Evolutionary conservation across 2,797 vertebrate species (phyloP).

Genomic region (Periophthalmus magnuspinnatus): DNA sequence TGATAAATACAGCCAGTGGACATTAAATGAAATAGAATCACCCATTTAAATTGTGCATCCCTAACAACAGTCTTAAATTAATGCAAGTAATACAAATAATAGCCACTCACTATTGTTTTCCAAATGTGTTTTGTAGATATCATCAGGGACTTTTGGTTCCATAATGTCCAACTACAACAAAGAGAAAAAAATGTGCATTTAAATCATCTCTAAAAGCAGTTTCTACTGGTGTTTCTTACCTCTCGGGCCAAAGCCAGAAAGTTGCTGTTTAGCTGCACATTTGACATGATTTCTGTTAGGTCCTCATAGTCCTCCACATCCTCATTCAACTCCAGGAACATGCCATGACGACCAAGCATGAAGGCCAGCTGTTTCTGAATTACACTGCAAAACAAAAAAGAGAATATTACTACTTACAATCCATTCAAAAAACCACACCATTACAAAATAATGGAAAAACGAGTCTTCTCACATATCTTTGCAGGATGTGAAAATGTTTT

Average conservation of each 20-base stretch:
- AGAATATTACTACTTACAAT: background rate
- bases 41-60: too few species aligned
- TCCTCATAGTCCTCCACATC: slow-evolving; percentile 98
- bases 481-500: slow-evolving; percentile 98
- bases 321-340: slow-evolving; percentile 96
- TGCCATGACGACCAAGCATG: slow-evolving; percentile 95
- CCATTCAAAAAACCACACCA: background rate
- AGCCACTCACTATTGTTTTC: slow-evolving; percentile 93
- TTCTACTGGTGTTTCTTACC: slow-evolving; percentile 67
- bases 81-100: background rate
- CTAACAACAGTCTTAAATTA: background rate
- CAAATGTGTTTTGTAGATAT: slow-evolving; percentile 98
- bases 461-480: slow-evolving; percentile 89
- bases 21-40: too few species aligned
- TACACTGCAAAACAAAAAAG: slow-evolving; percentile 77
- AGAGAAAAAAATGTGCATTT: background rate
- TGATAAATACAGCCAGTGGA: too few species aligned
- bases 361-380: slow-evolving; percentile 99
- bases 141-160: slow-evolving; percentile 98
- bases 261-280: slow-evolving; percentile 98
- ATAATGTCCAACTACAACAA: slow-evolving; percentile 91
- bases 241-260: slow-evolving; percentile 95
- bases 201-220: background rate
- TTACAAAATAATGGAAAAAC: background rate
- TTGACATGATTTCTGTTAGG: slow-evolving; percentile 98